Percentiles rank a stretch among this genome's conserved stretches.
Evolutionary conservation across 2,888 invertebrate species (phyloP).

Genomic region (Troglohyphantes excavatus): DNA sequence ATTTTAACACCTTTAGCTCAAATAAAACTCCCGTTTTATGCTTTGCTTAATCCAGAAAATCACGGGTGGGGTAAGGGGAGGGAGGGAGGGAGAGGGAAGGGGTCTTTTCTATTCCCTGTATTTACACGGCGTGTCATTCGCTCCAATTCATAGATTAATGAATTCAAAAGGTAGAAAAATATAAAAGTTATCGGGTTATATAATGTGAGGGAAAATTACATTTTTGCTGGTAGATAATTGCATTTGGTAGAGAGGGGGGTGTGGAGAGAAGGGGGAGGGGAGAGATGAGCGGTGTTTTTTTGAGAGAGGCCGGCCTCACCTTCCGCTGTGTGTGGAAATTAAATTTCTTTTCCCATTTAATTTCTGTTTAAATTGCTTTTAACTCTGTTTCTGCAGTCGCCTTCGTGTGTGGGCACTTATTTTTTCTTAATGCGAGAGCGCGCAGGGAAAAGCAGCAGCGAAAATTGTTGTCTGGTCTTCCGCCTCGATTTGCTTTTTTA

Average conservation of each 20-base stretch:
- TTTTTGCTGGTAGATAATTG: constrained; percentile 59
- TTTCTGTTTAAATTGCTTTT: constrained; percentile 73
- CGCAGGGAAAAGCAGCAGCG: not conserved
- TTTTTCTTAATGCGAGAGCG: not conserved
- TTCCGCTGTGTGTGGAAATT: constrained; percentile 53
- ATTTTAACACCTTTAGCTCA: constrained; percentile 38
- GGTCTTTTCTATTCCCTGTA: constrained; percentile 13
- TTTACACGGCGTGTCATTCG: constrained; percentile 61
- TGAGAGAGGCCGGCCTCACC: constrained; percentile 30
- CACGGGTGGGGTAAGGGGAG: not conserved
- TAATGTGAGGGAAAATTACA: constrained; percentile 55
- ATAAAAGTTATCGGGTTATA: constrained; percentile 67
- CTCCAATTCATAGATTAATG: constrained; percentile 61
- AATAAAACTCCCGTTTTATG: constrained; percentile 41
- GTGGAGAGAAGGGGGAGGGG: not conserved
- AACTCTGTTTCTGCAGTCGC: constrained; percentile 61
- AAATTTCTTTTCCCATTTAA: constrained; percentile 74
- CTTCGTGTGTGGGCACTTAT: constrained; percentile 28
- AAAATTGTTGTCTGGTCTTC: constrained; percentile 66
- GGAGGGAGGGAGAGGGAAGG: not conserved
- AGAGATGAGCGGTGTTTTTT: not conserved
- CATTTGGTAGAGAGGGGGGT: constrained; percentile 26
- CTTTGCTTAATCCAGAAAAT: constrained; percentile 54
- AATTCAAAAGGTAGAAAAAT: constrained; percentile 35
- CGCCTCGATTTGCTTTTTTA: constrained; percentile 26